Evolutionary conservation across 2,888 invertebrate genomes (phyloP).

Genomic region (Tubulanus polymorphus): DNA sequence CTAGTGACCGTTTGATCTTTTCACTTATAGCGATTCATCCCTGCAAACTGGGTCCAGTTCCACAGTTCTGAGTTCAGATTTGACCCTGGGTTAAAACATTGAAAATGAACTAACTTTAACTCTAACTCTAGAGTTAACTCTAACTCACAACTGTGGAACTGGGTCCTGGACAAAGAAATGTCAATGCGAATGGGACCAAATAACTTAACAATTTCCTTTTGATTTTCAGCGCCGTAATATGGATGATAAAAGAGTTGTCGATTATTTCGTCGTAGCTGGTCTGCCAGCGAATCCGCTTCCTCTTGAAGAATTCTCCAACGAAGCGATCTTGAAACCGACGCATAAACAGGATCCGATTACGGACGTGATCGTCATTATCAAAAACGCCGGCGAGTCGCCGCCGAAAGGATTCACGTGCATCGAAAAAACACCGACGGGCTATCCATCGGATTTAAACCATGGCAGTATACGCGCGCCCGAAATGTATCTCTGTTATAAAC

Average conservation of each 20-base stretch:
- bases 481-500: slow-evolving; percentile 84
- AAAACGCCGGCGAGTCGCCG: slow-evolving; percentile 75
- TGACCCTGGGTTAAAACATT: too few species aligned
- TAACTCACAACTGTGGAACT: too few species aligned
- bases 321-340: slow-evolving; percentile 71
- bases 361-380: slow-evolving; percentile 89
- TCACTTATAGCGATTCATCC: too few species aligned
- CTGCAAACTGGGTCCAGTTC: too few species aligned
- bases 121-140: too few species aligned
- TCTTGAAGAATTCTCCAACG: slow-evolving; percentile 74
- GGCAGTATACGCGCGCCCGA: slow-evolving; percentile 90
- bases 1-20: too few species aligned
- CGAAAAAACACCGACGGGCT: slow-evolving; percentile 59
- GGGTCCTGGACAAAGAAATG: too few species aligned
- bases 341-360: slow-evolving; percentile 79
- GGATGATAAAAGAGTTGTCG: slow-evolving; percentile 67
- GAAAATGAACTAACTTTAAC: too few species aligned
- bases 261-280: slow-evolving; percentile 98
- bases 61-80: too few species aligned
- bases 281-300: slow-evolving; percentile 74
- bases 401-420: slow-evolving; percentile 44
- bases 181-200: too few species aligned
- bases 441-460: slow-evolving; percentile 93
- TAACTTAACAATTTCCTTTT: too few species aligned
- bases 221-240: slow-evolving; percentile 20